Evolutionary conservation across 2,888 invertebrate genomes (phyloP).

Genomic region (Agriopis leucophaearia): DNA sequence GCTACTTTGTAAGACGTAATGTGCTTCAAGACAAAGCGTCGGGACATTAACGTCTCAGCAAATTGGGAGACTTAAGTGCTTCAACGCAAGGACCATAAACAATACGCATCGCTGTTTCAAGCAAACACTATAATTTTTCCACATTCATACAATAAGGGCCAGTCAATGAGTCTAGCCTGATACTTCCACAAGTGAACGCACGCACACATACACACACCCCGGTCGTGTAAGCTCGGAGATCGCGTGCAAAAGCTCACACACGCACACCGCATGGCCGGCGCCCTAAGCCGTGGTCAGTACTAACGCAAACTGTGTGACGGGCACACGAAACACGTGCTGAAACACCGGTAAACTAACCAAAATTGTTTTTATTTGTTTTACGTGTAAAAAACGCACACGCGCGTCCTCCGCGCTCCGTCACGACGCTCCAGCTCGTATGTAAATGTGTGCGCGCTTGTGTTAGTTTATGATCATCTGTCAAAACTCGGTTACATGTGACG

Average conservation of each 20-base stretch:
- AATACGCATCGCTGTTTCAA: conserved; percentile 81
- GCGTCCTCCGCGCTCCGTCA: conserved; percentile 52
- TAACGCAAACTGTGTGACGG: conserved; percentile 86
- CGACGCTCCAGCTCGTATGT: conserved; percentile 69
- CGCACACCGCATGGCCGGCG: conserved; percentile 83
- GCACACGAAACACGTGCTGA: conserved; percentile 86
- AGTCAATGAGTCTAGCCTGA: conserved; percentile 86
- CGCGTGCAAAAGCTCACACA: conserved; percentile 86
- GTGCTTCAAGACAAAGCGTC: conserved; percentile 73
- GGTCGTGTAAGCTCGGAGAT: conserved; percentile 80
- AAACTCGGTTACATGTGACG: conserved; percentile 83
- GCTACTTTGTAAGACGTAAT: conserved; percentile 77
- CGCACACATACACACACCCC: conserved; percentile 79
- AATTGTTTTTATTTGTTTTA: conserved; percentile 55
- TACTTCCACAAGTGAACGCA: conserved; percentile 79
- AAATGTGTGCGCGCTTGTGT: conserved; percentile 79
- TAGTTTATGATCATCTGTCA: conserved; percentile 83
- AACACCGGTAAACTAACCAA: conserved; percentile 78
- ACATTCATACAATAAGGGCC: conserved; percentile 86
- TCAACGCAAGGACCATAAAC: conserved; percentile 74
- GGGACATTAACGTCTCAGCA: conserved; percentile 76
- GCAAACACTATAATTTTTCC: conserved; percentile 86
- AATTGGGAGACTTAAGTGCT: conserved; percentile 83
- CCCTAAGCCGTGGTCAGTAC: conserved; percentile 86
- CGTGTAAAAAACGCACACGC: conserved; percentile 52